Evolutionary conservation across 1,140 invertebrate species (phyloP).

Genomic region (Oreohelix idahoensis): DNA sequence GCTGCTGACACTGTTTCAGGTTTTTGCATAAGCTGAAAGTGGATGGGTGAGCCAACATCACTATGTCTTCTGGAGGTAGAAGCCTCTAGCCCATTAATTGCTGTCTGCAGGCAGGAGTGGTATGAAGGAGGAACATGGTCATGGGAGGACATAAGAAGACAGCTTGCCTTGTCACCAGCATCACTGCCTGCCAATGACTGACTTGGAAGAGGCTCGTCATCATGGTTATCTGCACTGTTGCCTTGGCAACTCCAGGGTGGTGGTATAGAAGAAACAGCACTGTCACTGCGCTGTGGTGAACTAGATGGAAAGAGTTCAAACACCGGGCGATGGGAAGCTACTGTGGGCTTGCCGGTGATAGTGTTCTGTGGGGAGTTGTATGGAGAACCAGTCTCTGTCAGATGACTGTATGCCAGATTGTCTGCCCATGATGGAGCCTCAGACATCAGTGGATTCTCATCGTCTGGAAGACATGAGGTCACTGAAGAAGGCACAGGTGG

Average conservation of each 20-base stretch:
- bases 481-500: constrained; percentile 53
- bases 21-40: constrained; percentile 59
- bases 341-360: constrained; percentile 41
- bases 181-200: constrained; percentile 24
- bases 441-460: constrained; percentile 60
- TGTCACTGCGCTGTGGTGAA: neutral
- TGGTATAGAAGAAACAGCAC: constrained; percentile 17
- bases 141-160: constrained; percentile 57
- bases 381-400: constrained; percentile 64
- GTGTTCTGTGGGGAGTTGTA: constrained; percentile 65
- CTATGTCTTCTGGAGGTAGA: constrained; percentile 40
- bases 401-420: constrained; percentile 64
- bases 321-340: constrained; percentile 48
- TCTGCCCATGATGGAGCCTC: constrained; percentile 69
- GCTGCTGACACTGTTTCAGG: constrained; percentile 21
- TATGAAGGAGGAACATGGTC: constrained; percentile 54
- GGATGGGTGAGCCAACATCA: constrained; percentile 59
- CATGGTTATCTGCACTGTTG: constrained; percentile 2
- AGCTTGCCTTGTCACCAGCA: constrained; percentile 53
- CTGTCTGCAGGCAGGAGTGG: constrained; percentile 56
- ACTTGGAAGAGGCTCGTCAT: constrained; percentile 41
- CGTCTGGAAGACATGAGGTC: constrained; percentile 55
- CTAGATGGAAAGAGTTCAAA: constrained; percentile 57
- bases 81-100: constrained; percentile 38
- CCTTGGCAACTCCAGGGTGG: constrained; percentile 34